Base-by-base conservation (phyloP, 2,888 invertebrate genomes). In the Caradrina kadenii region DNA sequence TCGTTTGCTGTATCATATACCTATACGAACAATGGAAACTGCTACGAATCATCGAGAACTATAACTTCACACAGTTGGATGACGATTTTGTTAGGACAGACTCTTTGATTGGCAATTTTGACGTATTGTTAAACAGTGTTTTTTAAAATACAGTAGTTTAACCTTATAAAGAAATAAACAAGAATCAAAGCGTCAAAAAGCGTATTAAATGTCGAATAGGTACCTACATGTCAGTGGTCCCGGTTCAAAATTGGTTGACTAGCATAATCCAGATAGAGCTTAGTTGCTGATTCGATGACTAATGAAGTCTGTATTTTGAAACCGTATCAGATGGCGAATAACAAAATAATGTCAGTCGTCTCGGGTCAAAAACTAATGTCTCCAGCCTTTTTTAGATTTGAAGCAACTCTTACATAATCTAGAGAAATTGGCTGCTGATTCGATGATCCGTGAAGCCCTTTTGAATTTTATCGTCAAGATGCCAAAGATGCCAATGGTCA, bases 1-100 rank as follows among this genome's bases (percentile, higher is more conserved):
- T 90, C 90, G 84, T 86, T 86, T 86, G 80, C 83, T 79, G 77
- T 81, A 77, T 82, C 83, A 84, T 65, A 56, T 63, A 49, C n/a
- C n/a, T 1, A 26, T 31, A 75, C 52, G 26, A 63, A 55, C 55
- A 53, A 53, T 55, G 49, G 19, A 42, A 66, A 56, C 60, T 55
- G 45, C 21, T 35, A 56, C 52, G 48, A 22, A 68, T 63, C 15
- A 53, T 56, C 26, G 31, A 53, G 21, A 50, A 55, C 62, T 48
- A n/a, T 50, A 45, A 26, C 35, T 39, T 48, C 42, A 19, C 21
- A 49, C 11, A 50, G 13, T 48, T n/a, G 15, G 17, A 48, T 45
- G 5, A 45, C 8, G 21, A 45, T 42, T 21, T 58, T 22, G 21
- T 22, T 19, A 13, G 19, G 13, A 15, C 42, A 4, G 17, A 17